A percentile compares a stretch with the other conserved stretches of the same genome.
phyloP scores from a whole-genome alignment of 2,113 vertebrate genomes.

The Charadrius vociferus region DNA sequence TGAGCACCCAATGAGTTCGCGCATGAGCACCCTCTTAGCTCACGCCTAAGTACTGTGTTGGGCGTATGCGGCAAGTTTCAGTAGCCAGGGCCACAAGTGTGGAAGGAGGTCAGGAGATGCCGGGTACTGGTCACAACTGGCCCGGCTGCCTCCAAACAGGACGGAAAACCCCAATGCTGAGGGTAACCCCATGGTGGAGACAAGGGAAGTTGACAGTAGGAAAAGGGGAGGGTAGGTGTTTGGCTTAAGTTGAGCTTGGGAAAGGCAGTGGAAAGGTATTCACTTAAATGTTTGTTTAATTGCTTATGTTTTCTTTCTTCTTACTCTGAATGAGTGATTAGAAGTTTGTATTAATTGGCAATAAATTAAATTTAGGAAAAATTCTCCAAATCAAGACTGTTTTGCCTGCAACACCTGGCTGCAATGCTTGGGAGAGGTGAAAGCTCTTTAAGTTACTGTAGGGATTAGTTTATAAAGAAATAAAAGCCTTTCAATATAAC shows the following conservation, averaged over 20 bases:
- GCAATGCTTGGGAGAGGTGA: neutral
- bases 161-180: neutral
- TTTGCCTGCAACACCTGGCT: neutral
- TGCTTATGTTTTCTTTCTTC: neutral
- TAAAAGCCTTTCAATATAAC: neutral
- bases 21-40: neutral
- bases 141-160: accelerated
- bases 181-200: neutral
- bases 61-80: neutral
- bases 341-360: neutral
- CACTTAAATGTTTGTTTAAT: neutral
- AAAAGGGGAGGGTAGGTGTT: neutral
- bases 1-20: neutral
- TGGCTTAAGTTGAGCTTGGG: neutral
- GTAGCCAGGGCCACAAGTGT: neutral
- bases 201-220: neutral
- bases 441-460: neutral
- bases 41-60: neutral
- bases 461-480: neutral
- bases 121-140: neutral
- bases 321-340: neutral
- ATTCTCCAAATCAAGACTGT: neutral
- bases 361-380: neutral
- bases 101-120: neutral
- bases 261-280: neutral